Conservation (phyloP, 2,113 vertebrate genomes). For the Nyctibius bracteatus region DNA sequence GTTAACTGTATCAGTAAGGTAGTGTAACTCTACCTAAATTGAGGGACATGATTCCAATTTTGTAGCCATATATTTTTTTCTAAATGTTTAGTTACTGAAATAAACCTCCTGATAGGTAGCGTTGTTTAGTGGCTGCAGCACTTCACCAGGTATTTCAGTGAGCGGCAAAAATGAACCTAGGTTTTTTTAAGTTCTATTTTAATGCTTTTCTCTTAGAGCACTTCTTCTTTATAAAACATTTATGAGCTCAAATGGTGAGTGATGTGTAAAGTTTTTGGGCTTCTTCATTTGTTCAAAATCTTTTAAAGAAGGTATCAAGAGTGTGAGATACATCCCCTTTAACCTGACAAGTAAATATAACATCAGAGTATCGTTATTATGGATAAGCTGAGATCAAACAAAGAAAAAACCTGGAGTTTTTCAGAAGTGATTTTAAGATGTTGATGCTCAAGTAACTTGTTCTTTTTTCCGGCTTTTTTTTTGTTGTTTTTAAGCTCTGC, state of each 20-base stretch:
- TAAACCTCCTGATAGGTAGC: neutral
- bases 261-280: neutral
- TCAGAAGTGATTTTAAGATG: neutral
- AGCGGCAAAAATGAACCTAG: neutral
- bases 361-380: neutral
- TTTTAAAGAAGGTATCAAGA: neutral
- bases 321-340: neutral
- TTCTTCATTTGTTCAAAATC: neutral
- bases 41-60: neutral
- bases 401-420: neutral
- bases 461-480: neutral
- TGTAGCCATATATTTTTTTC: rapidly evolving
- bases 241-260: neutral
- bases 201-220: neutral
- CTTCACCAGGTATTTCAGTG: neutral
- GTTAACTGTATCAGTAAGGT: neutral
- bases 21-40: neutral
- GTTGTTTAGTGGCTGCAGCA: neutral
- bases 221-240: neutral
- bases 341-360: neutral
- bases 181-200: neutral
- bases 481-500: neutral
- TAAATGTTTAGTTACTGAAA: neutral
- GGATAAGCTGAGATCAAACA: neutral
- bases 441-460: neutral